These are phyloP conservation scores for Bombycilla garrulus DNA, from an alignment of 2,113 vertebrate species.

Conservation along the genomic window DNA sequence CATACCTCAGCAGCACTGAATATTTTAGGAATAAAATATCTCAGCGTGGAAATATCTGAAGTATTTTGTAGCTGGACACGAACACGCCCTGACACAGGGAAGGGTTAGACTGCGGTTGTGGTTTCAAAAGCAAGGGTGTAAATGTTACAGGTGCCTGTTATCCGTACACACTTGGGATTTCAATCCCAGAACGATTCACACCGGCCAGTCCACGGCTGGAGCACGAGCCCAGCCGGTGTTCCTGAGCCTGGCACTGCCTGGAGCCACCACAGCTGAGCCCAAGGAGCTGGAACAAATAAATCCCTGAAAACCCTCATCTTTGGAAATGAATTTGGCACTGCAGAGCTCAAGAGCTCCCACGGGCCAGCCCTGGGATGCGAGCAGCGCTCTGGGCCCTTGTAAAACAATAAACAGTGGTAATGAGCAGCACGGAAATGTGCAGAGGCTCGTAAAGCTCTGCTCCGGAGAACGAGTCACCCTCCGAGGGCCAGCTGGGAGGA, in stretches of 20 bases:
- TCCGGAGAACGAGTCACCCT: background rate
- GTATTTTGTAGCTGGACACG: background rate
- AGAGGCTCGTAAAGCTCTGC: background rate
- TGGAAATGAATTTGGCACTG: background rate
- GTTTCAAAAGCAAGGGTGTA: background rate
- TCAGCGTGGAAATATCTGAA: background rate
- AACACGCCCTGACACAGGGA: background rate
- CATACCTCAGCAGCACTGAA: background rate
- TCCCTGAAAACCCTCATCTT: background rate
- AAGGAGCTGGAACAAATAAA: background rate
- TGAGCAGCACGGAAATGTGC: background rate
- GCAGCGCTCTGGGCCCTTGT: background rate
- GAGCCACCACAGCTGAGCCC: background rate
- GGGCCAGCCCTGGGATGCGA: background rate
- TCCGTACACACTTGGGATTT: accelerated
- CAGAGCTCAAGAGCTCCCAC: background rate
- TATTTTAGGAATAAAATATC: background rate
- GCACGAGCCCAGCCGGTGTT: accelerated
- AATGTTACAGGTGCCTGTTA: background rate
- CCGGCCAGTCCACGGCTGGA: background rate
- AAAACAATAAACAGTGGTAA: background rate
- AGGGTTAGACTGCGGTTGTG: background rate
- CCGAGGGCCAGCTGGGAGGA: background rate
- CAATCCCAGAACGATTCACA: background rate
- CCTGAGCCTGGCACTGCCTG: background rate